Evolutionary conservation across 2,113 vertebrate genomes (phyloP), one percentile per base, ranked within the genome.

Genomic region (Pandion haliaetus): DNA sequence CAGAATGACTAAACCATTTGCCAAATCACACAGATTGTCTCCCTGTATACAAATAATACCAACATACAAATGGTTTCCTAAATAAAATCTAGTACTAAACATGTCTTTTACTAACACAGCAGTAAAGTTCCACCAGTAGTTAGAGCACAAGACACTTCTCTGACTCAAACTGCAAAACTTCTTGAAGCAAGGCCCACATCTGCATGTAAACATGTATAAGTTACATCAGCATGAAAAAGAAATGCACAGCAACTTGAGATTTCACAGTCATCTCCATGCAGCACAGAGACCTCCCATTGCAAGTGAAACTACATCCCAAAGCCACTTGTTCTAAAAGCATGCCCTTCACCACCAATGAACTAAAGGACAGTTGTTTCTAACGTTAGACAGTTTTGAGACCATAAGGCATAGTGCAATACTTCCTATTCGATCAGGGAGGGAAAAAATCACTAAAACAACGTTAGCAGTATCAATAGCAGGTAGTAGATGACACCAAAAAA

Each of bases 31-130:
- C 44, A 82, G 70, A 50, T 42, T 36, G 71, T 70, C 71, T 91
- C 70, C 45, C 86, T 93, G 95, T 93, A 88, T 93, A 95, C 96
- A 95, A 97, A 93, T 74, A 95, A 89, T 36, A 50, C 57, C 77
- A 58, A 47, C 2, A 4, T 25, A 52, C 28, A 82, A 91, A 79
- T 32, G 81, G 36, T 29, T 74, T 95, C 70, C 82, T 85, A 88
- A 94, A 93, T 70, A 94, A 97, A 90, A 49, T 45, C 66, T n/a
- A 45, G 73, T 17, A 65, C 54, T 45, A 54, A 95, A 93, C 0
- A 1, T 77, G 74, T 16, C 52, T 92, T 79, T 72, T 76, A 67
- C 86, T 66, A 45, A 49, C 62, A 47, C 23, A n/a, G 62, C 86
- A 87, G 19, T 59, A 28, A 89, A 76, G 16, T 19, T 49, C 40